Conservation (phyloP, 1,140 invertebrate species). For the Heterodera schachtii region DNA sequence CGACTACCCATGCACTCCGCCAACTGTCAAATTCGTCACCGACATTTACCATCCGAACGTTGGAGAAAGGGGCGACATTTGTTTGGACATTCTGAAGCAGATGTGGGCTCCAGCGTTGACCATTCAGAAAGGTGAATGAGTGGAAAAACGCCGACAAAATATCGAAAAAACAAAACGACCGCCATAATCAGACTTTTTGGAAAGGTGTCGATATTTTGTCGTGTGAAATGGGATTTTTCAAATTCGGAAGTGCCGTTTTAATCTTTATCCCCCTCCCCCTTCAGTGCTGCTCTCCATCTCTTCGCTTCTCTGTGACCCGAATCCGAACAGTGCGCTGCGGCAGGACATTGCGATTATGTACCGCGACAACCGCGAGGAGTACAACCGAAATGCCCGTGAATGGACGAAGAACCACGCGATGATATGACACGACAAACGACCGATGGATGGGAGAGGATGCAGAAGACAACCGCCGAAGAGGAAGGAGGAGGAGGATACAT, state of each 20-base stretch:
- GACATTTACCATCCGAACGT: conserved; percentile 99
- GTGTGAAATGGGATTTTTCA: no score
- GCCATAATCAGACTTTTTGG: no score
- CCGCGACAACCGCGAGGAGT: conserved; percentile 90
- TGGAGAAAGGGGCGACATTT: conserved; percentile 94
- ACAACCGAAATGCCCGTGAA: conserved; percentile 90
- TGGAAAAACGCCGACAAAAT: no score
- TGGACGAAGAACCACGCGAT: conserved; percentile 76
- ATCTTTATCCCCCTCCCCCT: conserved; percentile 29
- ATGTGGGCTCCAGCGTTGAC: conserved; percentile 99
- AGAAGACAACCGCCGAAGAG: no score
- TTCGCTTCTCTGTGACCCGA: conserved; percentile 96
- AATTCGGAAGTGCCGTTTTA: no score
- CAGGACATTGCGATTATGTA: conserved; percentile 99
- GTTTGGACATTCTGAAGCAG: conserved; percentile 95
- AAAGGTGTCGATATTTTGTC: no score
- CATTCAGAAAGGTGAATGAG: conserved; percentile 87
- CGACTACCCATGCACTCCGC: conserved; percentile 99
- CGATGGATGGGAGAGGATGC: neutral
- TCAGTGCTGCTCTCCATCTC: conserved; percentile 97
- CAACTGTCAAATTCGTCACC: conserved; percentile 98
- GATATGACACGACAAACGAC: conserved; percentile 71
- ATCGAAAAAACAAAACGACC: no score
- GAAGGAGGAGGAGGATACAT: no score
- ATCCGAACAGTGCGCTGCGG: conserved; percentile 96